Conservation (phyloP, 1,140 invertebrate species). For the Trachelipus rathkii region DNA sequence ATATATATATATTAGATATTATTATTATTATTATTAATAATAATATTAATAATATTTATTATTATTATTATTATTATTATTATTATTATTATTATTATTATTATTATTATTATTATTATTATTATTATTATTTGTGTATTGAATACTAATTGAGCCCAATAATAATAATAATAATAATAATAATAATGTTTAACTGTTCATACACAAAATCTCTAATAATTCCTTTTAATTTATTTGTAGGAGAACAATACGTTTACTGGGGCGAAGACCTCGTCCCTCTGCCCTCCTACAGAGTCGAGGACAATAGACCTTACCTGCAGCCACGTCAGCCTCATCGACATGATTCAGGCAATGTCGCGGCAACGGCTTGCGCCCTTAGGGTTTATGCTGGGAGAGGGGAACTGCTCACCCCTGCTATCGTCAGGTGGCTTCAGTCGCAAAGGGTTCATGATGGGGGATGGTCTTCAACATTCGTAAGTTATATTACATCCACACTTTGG, state of each 20-base stretch:
- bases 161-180: too few relatives aligned
- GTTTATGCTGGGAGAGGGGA: conserved; percentile 80
- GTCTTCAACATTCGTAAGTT: conserved; percentile 77
- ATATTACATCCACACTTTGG: too few relatives aligned
- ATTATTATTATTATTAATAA: too few relatives aligned
- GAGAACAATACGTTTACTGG: conserved; percentile 76
- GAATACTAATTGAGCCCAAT: too few relatives aligned
- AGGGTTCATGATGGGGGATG: conserved; percentile 86
- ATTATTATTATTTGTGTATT: too few relatives aligned
- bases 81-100: too few relatives aligned
- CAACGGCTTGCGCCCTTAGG: conserved; percentile 86
- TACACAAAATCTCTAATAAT: too few relatives aligned
- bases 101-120: too few relatives aligned
- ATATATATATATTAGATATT: too few relatives aligned
- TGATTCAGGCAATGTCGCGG: conserved; percentile 86
- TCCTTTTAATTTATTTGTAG: not conserved
- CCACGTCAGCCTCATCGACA: conserved; percentile 80
- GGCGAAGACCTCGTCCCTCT: conserved; percentile 68
- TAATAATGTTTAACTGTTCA: too few relatives aligned
- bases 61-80: too few relatives aligned
- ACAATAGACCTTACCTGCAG: conserved; percentile 80
- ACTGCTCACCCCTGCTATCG: conserved; percentile 73
- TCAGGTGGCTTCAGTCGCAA: conserved; percentile 89
- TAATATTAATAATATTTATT: too few relatives aligned
- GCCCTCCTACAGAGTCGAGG: conserved; percentile 77